These are phyloP conservation scores for Cecropterus lyciades DNA, from an alignment of 1,140 invertebrate species.

Conservation along the genomic window DNA sequence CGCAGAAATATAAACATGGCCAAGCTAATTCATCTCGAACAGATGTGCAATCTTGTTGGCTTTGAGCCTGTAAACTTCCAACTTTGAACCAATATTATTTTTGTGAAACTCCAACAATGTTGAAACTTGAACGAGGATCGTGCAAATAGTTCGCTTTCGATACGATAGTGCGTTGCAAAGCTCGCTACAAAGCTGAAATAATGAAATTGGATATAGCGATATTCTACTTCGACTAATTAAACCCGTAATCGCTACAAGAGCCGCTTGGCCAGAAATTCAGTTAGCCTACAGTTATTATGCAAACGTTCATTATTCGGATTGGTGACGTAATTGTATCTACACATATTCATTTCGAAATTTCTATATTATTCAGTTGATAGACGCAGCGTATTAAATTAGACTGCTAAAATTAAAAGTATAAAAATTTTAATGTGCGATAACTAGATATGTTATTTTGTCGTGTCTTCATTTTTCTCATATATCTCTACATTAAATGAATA, in stretches of 20 bases:
- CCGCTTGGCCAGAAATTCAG: slow-evolving; percentile 26
- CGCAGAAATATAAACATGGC: slow-evolving; percentile 17
- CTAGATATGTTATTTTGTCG: too few relatives aligned
- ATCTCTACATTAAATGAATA: too few relatives aligned
- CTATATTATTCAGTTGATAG: too few relatives aligned
- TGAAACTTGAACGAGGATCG: slow-evolving; percentile 15
- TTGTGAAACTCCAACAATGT: slow-evolving; percentile 9
- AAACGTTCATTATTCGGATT: slow-evolving; percentile 29
- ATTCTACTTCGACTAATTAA: slow-evolving; percentile 26
- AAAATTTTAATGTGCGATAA: too few relatives aligned
- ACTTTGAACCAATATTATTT: slow-evolving; percentile 24
- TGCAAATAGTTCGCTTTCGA: slow-evolving; percentile 9
- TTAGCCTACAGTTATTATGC: slow-evolving; percentile 21
- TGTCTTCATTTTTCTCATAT: too few relatives aligned
- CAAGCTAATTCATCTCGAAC: slow-evolving; percentile 10
- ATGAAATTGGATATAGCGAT: slow-evolving; percentile 22
- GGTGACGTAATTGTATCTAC: slow-evolving; percentile 5
- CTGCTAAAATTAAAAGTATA: too few relatives aligned
- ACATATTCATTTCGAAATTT: slow-evolving; percentile 12
- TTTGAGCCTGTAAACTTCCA: slow-evolving; percentile 25
- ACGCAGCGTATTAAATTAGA: not conserved
- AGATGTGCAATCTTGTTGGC: slow-evolving; percentile 21
- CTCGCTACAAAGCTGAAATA: slow-evolving; percentile 14
- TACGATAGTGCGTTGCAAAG: slow-evolving; percentile 8
- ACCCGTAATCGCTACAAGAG: slow-evolving; percentile 15